Percentiles rank a stretch among this genome's conserved stretches.
phyloP scores from a whole-genome alignment of 2,797 vertebrate genomes.

The Babyrousa celebensis region DNA sequence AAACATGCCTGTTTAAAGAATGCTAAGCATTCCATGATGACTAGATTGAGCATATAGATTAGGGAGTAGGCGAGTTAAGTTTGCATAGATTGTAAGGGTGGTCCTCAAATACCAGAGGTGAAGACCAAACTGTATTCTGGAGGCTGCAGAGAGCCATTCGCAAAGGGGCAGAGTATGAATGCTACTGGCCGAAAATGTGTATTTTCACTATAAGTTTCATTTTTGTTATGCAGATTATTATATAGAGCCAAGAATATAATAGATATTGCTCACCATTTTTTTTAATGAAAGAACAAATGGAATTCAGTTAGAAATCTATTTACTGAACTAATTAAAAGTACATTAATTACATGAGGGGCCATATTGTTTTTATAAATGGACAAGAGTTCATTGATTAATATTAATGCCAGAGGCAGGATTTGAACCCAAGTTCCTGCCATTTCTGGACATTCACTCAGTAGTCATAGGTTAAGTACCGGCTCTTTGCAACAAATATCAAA shows the following conservation, averaged over 20 bases:
- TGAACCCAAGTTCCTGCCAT: conserved; percentile 19
- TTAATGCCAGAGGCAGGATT: conserved; percentile 16
- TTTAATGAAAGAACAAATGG: background rate
- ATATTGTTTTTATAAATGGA: background rate
- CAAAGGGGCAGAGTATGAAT: background rate
- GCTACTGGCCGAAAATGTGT: background rate
- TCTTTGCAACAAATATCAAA: background rate
- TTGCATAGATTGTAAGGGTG: background rate
- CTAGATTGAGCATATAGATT: background rate
- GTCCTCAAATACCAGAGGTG: background rate
- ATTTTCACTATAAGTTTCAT: background rate
- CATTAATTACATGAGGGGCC: conserved; percentile 48
- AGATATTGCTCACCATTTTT: background rate
- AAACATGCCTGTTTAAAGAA: background rate
- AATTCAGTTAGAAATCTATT: conserved; percentile 19
- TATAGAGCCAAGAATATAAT: background rate
- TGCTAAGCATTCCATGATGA: background rate
- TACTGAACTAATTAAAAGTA: conserved; percentile 40
- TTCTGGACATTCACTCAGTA: background rate
- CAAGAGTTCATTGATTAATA: conserved; percentile 1
- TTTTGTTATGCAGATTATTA: background rate
- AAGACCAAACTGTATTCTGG: background rate
- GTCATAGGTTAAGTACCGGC: background rate
- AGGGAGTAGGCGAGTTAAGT: background rate
- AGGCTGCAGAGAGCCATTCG: background rate